Conservation (phyloP, 2,113 vertebrate genomes). For the Opisthocomus hoazin region DNA sequence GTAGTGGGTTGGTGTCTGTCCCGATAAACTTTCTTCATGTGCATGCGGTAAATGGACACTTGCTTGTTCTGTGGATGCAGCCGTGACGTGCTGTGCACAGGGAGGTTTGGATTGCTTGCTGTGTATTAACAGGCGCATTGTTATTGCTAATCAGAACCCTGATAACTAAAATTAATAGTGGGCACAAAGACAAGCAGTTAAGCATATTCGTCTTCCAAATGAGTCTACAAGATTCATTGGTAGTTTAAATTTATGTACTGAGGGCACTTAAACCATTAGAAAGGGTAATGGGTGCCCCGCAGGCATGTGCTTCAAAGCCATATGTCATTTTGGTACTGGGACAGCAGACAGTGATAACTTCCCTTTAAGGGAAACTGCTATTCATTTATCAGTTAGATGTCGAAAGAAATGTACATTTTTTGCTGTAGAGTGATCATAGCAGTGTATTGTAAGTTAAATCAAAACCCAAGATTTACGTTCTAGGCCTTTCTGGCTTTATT, state of each 20-base stretch:
- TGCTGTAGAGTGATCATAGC: background rate
- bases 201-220: slow-evolving; percentile 66
- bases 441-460: slow-evolving; percentile 22
- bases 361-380: slow-evolving; percentile 28
- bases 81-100: background rate
- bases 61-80: background rate
- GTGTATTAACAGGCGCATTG: background rate
- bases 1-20: background rate
- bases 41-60: background rate
- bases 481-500: background rate
- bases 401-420: slow-evolving; percentile 2
- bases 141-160: slow-evolving; percentile 51
- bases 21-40: background rate
- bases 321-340: slow-evolving; percentile 54
- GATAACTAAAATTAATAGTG: slow-evolving; percentile 64
- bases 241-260: slow-evolving; percentile 62
- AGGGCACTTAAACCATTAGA: slow-evolving; percentile 47
- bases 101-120: background rate
- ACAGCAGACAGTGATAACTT: slow-evolving; percentile 48
- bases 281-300: slow-evolving; percentile 45
- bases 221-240: slow-evolving; percentile 52
- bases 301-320: slow-evolving; percentile 27
- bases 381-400: slow-evolving; percentile 43
- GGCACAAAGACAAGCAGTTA: slow-evolving; percentile 60
- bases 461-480: background rate